Percentiles rank a stretch among this genome's conserved stretches.
phyloP scores from a whole-genome alignment of 2,888 invertebrate species.

The Tachina fera region DNA sequence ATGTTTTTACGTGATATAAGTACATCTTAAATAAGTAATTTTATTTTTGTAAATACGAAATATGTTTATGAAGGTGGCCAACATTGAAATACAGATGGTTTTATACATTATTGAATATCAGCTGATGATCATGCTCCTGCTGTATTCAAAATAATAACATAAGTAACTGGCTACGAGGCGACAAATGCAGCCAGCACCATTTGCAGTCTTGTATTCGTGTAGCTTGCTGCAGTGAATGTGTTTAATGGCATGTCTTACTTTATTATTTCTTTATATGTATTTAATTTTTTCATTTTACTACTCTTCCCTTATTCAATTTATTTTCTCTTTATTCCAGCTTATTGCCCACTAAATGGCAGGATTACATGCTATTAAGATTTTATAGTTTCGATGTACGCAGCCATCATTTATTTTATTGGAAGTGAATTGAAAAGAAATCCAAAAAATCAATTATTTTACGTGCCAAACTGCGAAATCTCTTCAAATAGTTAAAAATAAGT shows the following conservation, averaged over 20 bases:
- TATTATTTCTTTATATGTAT: neutral
- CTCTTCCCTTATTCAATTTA: neutral
- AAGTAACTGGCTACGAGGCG: no score
- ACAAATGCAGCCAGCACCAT: no score
- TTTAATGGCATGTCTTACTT: neutral
- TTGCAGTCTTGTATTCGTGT: no score
- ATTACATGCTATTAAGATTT: slow-evolving; percentile 79
- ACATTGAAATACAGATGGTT: no score
- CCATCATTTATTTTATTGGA: slow-evolving; percentile 81
- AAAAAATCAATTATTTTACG: slow-evolving; percentile 55
- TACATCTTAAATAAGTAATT: no score
- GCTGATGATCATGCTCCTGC: no score
- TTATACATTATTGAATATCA: no score
- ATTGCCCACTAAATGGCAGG: slow-evolving; percentile 81
- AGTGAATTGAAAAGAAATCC: slow-evolving; percentile 73
- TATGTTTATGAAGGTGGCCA: no score
- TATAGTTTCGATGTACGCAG: slow-evolving; percentile 81
- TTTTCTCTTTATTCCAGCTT: slow-evolving; percentile 74
- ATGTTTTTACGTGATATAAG: no score
- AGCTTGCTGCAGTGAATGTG: no score
- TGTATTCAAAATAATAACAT: no score
- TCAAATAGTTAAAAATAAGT: slow-evolving; percentile 43
- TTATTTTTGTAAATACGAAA: no score
- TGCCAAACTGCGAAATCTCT: slow-evolving; percentile 66
- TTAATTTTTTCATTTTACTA: neutral